These are phyloP conservation scores for Tetheella fluctuosa DNA, from an alignment of 2,888 invertebrate species.

Conservation along the genomic window DNA sequence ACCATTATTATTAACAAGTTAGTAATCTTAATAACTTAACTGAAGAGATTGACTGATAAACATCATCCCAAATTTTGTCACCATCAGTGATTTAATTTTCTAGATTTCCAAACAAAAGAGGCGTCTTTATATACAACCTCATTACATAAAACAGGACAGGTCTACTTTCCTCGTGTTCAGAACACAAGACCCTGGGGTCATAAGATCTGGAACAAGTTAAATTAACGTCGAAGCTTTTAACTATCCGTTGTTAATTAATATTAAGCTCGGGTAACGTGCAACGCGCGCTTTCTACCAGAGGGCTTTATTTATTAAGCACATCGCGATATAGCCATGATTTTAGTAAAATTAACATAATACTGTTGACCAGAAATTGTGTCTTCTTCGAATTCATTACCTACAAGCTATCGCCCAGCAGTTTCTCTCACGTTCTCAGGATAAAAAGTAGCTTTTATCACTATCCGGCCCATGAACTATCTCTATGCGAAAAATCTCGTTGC, in stretches of 20 bases:
- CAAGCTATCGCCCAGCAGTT: too few relatives aligned
- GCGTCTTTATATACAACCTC: neutral
- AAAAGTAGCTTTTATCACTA: too few relatives aligned
- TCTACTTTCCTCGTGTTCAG: conserved; percentile 1
- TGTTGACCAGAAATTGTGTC: neutral
- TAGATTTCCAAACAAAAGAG: too few relatives aligned
- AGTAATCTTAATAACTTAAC: too few relatives aligned
- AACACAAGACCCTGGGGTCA: conserved; percentile 11
- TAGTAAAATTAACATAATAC: neutral
- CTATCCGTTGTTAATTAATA: conserved; percentile 15
- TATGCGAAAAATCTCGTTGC: too few relatives aligned
- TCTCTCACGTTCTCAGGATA: too few relatives aligned
- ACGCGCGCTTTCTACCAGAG: neutral
- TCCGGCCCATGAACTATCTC: too few relatives aligned
- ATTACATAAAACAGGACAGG: neutral
- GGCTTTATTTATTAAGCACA: conserved; percentile 1
- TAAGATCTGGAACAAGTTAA: conserved; percentile 12
- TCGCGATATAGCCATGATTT: neutral
- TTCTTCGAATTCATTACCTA: neutral
- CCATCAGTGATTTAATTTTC: neutral
- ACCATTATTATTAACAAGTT: too few relatives aligned
- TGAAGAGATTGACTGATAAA: too few relatives aligned
- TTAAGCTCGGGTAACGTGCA: conserved; percentile 5
- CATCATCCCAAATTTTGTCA: neutral
- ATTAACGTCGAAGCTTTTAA: conserved; percentile 13